phyloP scores from a whole-genome alignment of 2,888 invertebrate genomes.

The Agrochola circellaris region DNA sequence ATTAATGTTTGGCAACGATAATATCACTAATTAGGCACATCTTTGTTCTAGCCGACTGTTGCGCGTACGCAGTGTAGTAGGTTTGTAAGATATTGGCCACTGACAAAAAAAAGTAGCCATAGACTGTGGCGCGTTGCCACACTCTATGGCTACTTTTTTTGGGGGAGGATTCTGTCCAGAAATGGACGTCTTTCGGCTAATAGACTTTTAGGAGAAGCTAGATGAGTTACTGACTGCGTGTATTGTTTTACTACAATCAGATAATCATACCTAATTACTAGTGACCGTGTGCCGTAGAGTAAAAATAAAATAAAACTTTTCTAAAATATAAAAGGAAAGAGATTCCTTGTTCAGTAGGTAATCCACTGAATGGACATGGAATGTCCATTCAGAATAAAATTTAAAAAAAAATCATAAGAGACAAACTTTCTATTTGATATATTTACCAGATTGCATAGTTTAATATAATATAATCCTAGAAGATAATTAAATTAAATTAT shows the following conservation, averaged over 20 bases:
- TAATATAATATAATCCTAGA: conserved; percentile 19
- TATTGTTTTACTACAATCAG: background rate
- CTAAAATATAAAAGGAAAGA: no score
- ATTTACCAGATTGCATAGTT: conserved; percentile 25
- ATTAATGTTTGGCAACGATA: conserved; percentile 69
- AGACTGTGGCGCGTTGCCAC: no score
- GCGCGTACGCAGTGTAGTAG: conserved; percentile 46
- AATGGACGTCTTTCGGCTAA: background rate
- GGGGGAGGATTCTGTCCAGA: no score
- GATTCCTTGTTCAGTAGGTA: background rate
- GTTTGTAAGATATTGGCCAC: conserved; percentile 33
- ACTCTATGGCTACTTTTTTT: no score
- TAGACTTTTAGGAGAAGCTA: background rate
- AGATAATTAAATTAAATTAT: conserved; percentile 34
- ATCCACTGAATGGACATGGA: background rate
- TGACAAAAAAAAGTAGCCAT: background rate
- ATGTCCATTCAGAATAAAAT: no score
- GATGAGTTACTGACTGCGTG: background rate
- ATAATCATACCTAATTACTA: background rate
- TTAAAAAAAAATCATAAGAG: background rate
- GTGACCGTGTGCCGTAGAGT: background rate
- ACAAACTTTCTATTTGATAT: conserved; percentile 27
- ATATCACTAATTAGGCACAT: conserved; percentile 71
- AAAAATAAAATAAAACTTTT: background rate
- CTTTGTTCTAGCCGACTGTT: conserved; percentile 76